phyloP scores from a whole-genome alignment of 2,888 invertebrate species.

The Furcula furcula region DNA sequence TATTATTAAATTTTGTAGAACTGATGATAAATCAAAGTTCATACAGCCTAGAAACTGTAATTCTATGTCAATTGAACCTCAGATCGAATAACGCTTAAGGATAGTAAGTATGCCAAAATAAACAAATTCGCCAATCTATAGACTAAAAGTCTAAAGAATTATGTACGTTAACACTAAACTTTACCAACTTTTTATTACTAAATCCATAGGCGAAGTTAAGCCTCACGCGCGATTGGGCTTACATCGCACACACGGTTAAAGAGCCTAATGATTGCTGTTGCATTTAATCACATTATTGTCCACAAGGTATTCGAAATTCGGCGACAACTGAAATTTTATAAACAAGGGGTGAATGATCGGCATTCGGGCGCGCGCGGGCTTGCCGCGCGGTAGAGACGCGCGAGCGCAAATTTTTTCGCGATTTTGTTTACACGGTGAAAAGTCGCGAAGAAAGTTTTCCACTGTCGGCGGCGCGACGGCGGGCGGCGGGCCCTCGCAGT shows the following conservation, averaged over 20 bases:
- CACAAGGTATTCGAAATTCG: slow-evolving; percentile 24
- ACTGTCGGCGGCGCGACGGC: slow-evolving; percentile 62
- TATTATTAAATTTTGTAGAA: too few species aligned
- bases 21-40: too few species aligned
- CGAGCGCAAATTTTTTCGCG: slow-evolving; percentile 58
- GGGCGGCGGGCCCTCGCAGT: slow-evolving; percentile 71
- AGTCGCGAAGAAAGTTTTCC: slow-evolving; percentile 79
- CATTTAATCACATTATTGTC: slow-evolving; percentile 48
- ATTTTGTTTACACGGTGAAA: slow-evolving; percentile 75
- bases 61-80: too few species aligned
- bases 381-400: slow-evolving; percentile 40
- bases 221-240: slow-evolving; percentile 56
- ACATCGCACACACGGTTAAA: slow-evolving; percentile 59
- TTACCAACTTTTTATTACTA: slow-evolving; percentile 79
- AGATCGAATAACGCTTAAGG: too few species aligned
- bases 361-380: slow-evolving; percentile 27
- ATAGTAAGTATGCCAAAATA: neutral
- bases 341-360: slow-evolving; percentile 20
- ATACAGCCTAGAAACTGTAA: too few species aligned
- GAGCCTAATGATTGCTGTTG: slow-evolving; percentile 37
- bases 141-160: neutral
- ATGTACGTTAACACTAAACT: slow-evolving; percentile 48
- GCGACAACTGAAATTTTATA: slow-evolving; percentile 16
- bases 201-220: slow-evolving; percentile 75
- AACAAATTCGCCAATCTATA: slow-evolving; percentile 2